Evolutionary conservation across 2,113 vertebrate species (phyloP), one percentile per base, ranked within the genome.

Genomic region (Lepus americanus): DNA sequence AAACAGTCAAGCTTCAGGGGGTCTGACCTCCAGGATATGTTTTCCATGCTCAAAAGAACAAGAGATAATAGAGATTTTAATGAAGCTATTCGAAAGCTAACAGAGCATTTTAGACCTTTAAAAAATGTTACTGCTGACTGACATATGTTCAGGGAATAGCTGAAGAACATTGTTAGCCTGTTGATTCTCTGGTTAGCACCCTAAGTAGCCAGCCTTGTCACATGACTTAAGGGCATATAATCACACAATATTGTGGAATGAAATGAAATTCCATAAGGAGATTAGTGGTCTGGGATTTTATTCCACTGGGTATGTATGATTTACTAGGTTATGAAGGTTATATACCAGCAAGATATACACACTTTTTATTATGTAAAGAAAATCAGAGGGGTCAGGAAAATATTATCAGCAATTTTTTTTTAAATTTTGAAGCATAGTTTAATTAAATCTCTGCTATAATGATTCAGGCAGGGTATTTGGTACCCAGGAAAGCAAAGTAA

Each of bases 61-160:
- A 19, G 9, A 3, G 39, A 92, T 95, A 23, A 97, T 63, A 97
- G 23, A 59, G 11, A 78, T 96, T 97, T 97, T 96, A 89, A 96
- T 93, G 7, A 0, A 93, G 95, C 53, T 51, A 5, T 87, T 97
- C 49, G 90, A 59, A 97, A 97, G 79, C 64, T 96, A 97, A 97
- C 27, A 83, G 76, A 96, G 63, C 92, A 97, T 96, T 98, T 97
- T 87, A 95, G 73, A 92, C 9, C 39, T 93, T 9, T 78, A 76
- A 94, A 91, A 95, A 89, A 23, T 17, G 66, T 19, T 93, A 90
- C 67, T 33, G 90, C 20, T 87, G 93, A 96, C 81, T 98, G 89
- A 95, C 53, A 85, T 78, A 51, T 93, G 87, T 94, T 94, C 31
- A 89, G 53, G 73, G 82, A 96, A 95, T 82, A 96, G 13, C n/a